These are phyloP conservation scores for Entomobrya proxima DNA, from an alignment of 2,888 invertebrate genomes.

Conservation along the genomic window DNA sequence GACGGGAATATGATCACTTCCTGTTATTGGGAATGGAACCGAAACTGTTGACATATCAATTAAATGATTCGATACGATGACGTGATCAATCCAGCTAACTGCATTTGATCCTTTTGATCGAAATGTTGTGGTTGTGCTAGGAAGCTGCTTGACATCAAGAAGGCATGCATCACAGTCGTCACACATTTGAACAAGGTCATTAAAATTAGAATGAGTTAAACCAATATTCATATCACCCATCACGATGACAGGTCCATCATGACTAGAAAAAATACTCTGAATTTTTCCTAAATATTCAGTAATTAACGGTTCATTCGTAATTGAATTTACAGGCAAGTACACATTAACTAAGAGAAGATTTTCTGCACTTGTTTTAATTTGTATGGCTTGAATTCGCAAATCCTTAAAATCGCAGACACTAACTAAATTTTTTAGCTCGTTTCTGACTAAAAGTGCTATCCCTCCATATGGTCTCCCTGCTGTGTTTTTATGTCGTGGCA, in stretches of 20 bases:
- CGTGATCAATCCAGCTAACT: no score
- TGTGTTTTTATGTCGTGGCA: background rate
- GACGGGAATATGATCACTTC: no score
- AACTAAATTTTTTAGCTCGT: background rate
- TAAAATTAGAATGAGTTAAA: background rate
- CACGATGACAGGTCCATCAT: background rate
- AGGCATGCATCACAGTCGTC: background rate
- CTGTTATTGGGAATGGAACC: no score
- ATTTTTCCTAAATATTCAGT: background rate
- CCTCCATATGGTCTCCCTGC: slow-evolving; percentile 25
- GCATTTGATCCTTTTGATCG: no score
- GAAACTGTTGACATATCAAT: no score
- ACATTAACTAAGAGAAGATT: background rate
- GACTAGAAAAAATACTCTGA: background rate
- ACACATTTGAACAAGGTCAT: background rate
- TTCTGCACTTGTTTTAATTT: background rate
- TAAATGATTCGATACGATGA: no score
- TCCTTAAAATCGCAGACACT: background rate
- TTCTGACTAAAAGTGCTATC: background rate
- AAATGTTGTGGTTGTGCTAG: no score
- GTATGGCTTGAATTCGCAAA: background rate
- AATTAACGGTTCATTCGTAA: background rate
- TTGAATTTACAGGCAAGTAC: background rate
- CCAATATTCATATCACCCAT: slow-evolving; percentile 10
- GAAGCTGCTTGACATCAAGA: background rate